A percentile compares a stretch with the other conserved stretches of the same genome.
These are phyloP conservation scores for Buceros bicornis DNA, from an alignment of 2,797 vertebrate species.

Conservation along the genomic window DNA sequence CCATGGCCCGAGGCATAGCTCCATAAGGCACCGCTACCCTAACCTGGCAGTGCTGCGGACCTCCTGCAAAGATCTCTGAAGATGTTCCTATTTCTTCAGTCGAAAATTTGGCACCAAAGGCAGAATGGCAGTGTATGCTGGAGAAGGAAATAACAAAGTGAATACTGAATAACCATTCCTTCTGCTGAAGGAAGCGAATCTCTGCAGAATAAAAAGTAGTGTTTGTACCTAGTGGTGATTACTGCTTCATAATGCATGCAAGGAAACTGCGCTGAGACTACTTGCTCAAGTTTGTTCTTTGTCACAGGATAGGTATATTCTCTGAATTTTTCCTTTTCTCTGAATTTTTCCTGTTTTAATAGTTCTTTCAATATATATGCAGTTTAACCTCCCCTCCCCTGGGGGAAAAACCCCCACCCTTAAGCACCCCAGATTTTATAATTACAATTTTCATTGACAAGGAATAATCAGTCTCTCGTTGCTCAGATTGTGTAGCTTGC, in stretches of 20 bases:
- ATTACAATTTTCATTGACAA: neutral
- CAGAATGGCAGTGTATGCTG: neutral
- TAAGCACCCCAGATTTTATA: neutral
- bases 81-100: neutral
- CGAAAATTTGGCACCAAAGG: neutral
- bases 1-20: fast-evolving
- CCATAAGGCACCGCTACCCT: neutral
- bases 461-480: neutral
- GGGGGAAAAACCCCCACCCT: neutral
- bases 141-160: neutral
- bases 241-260: neutral
- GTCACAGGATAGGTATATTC: neutral
- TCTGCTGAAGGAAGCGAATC: neutral
- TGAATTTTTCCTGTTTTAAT: neutral
- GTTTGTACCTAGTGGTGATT: neutral
- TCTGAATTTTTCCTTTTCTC: neutral
- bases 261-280: neutral
- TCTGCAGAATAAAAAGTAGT: neutral
- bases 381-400: neutral
- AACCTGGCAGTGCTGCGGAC: neutral
- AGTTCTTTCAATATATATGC: neutral
- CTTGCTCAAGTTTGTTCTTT: neutral
- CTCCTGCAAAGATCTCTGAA: neutral
- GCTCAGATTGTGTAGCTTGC: neutral
- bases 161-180: neutral